A percentile compares a stretch with the other conserved stretches of the same genome.
Evolutionary conservation across 2,888 invertebrate genomes (phyloP).

Genomic region (Diarsia rubi): DNA sequence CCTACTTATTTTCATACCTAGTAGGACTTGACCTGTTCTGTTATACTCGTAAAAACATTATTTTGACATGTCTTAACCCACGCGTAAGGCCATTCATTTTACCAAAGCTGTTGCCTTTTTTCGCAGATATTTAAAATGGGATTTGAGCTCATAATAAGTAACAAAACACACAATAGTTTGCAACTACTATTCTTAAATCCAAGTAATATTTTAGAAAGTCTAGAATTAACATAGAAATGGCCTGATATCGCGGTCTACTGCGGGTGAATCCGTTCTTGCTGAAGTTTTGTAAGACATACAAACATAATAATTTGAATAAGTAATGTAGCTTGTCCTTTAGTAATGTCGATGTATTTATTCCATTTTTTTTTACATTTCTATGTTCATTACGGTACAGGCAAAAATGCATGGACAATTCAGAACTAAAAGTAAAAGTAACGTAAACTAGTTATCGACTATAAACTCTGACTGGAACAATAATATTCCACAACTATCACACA

Average conservation of each 20-base stretch:
- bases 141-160: neutral
- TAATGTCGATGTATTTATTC: neutral
- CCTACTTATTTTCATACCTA: neutral
- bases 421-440: no score
- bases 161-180: neutral
- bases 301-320: neutral
- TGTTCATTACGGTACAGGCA: neutral
- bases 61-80: no score
- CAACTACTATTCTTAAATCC: neutral
- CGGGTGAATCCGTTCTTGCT: neutral
- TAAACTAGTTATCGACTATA: no score
- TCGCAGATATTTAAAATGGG: neutral
- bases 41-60: no score
- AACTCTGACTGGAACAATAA: no score
- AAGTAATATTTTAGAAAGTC: slow-evolving; percentile 17
- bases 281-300: neutral
- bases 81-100: neutral
- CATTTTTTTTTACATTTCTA: no score
- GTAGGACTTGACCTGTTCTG: neutral
- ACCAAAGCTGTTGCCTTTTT: neutral
- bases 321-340: neutral
- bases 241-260: slow-evolving; percentile 20
- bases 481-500: no score
- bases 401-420: no score
- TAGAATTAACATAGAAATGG: slow-evolving; percentile 22